Evolutionary conservation across 2,888 invertebrate species (phyloP), one percentile per base, ranked within the genome.

Genomic region (Mystacides longicornis): DNA sequence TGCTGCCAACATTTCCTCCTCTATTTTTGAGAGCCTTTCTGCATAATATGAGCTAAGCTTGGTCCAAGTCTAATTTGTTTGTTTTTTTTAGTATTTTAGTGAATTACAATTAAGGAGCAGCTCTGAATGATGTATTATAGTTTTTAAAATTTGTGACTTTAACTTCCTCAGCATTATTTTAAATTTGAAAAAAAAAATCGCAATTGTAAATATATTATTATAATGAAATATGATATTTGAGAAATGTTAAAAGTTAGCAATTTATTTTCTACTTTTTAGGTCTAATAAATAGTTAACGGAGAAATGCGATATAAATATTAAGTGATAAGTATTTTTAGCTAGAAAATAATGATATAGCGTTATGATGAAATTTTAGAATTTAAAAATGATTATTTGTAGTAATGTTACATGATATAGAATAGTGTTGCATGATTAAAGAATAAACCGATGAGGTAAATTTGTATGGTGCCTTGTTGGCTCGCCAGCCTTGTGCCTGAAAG

Each of bases 401-500:
- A 50, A 49, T 52, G 51, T 49, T 27, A 49, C 53, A 42, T 51
- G 49, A 42, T 51, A 48, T 54, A 23, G 31, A 27, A 54, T 33
- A 23, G 47, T 33, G 46, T 23, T 50, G 50, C 49, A 57, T 54
- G 33, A 31, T 57, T 47, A 37, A 14, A 49, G 27, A 42, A 42
- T 23, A 43, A 52, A 43, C 20, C 49, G 23, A 49, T 49, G 37
- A 49, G 47, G 56, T 52, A 54, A 56, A 60, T 56, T 54, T 52
- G 53, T 55, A 55, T 57, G 77, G 77, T 77, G 77, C 77, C 77
- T 77, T 77, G 77, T 77, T 76, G 77, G 77, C 77, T 75, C 27
- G 76, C 77, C 77, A 77, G 77, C 75, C 72, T 77, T 77, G 77
- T 77, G 77, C 77, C 77, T 77, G 76, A 74, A 42, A 76, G 77